phyloP scores from a whole-genome alignment of 1,140 invertebrate species.

The Trissolcus basalis region DNA sequence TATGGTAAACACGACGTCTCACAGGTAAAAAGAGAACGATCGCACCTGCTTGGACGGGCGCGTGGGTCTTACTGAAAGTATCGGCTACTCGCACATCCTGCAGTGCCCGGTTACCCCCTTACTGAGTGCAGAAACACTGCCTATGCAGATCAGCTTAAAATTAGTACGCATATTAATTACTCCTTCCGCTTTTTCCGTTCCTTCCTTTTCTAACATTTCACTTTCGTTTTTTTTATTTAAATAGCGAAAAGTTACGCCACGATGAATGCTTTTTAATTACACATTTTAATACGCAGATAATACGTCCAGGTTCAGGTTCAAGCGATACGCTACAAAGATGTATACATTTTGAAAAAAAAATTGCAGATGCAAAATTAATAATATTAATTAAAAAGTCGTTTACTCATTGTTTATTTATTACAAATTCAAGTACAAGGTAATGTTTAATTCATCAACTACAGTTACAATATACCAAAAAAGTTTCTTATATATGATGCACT shows the following conservation, averaged over 20 bases:
- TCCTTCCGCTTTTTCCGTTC: slow-evolving; percentile 23
- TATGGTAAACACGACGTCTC: not conserved
- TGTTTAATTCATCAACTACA: slow-evolving; percentile 36
- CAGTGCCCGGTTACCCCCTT: slow-evolving; percentile 43
- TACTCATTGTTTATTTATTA: slow-evolving; percentile 45
- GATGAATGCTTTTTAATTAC: not conserved
- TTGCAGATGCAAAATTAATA: too few relatives aligned
- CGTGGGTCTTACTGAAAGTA: slow-evolving; percentile 61
- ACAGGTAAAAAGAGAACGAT: slow-evolving; percentile 39
- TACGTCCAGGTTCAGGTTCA: not conserved
- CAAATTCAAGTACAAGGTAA: slow-evolving; percentile 40
- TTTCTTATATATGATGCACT: slow-evolving; percentile 34
- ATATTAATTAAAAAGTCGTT: not conserved
- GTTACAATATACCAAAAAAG: slow-evolving; percentile 41
- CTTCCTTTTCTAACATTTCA: slow-evolving; percentile 14
- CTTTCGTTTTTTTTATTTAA: slow-evolving; percentile 14
- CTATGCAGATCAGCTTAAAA: slow-evolving; percentile 36
- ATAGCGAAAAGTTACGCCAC: not conserved
- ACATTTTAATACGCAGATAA: not conserved
- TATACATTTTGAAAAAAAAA: too few relatives aligned
- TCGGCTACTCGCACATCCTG: slow-evolving; percentile 51
- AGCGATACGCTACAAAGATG: too few relatives aligned
- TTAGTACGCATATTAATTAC: slow-evolving; percentile 48
- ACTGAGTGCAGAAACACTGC: slow-evolving; percentile 32
- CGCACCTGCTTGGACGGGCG: slow-evolving; percentile 60